phyloP scores from a whole-genome alignment of 2,888 invertebrate genomes.

The Drosophila nigricruria region DNA sequence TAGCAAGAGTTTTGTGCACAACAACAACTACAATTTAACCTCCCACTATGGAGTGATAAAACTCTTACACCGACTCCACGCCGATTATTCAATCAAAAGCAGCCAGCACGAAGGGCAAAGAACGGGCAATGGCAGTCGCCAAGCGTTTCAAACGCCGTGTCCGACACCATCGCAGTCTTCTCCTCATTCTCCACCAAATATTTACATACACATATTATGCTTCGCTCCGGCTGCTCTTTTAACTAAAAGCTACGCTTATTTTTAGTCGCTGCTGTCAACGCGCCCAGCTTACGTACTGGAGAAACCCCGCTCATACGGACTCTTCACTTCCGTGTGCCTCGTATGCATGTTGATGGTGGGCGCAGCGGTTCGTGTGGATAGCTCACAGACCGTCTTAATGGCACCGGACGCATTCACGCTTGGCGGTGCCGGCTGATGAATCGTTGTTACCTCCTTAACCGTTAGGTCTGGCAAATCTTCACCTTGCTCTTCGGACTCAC shows the following conservation, averaged over 20 bases:
- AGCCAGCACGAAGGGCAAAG: slow-evolving; percentile 41
- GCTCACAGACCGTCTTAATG: slow-evolving; percentile 86
- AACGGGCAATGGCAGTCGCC: slow-evolving; percentile 35
- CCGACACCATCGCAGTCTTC: slow-evolving; percentile 35
- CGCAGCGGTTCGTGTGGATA: slow-evolving; percentile 86
- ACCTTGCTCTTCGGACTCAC: slow-evolving; percentile 40
- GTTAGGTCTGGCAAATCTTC: slow-evolving; percentile 29
- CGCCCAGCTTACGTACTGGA: slow-evolving; percentile 79
- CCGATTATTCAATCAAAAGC: slow-evolving; percentile 72
- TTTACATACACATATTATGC: slow-evolving; percentile 20
- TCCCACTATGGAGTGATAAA: slow-evolving; percentile 79
- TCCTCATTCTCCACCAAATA: slow-evolving; percentile 32
- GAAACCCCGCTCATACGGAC: slow-evolving; percentile 83
- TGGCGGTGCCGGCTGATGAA: slow-evolving; percentile 62
- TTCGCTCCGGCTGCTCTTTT: slow-evolving; percentile 37
- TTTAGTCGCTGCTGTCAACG: slow-evolving; percentile 73
- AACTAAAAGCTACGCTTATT: slow-evolving; percentile 78
- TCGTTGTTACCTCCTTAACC: slow-evolving; percentile 48
- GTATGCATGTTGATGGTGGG: slow-evolving; percentile 88
- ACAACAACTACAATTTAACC: slow-evolving; percentile 80
- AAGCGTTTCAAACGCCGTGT: slow-evolving; percentile 67
- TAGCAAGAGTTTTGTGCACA: slow-evolving; percentile 81
- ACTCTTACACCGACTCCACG: slow-evolving; percentile 80
- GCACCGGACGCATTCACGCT: slow-evolving; percentile 76
- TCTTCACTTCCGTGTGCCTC: slow-evolving; percentile 86